Evolutionary conservation across 2,888 invertebrate genomes (phyloP).

Genomic region (Melipona bicolor): DNA sequence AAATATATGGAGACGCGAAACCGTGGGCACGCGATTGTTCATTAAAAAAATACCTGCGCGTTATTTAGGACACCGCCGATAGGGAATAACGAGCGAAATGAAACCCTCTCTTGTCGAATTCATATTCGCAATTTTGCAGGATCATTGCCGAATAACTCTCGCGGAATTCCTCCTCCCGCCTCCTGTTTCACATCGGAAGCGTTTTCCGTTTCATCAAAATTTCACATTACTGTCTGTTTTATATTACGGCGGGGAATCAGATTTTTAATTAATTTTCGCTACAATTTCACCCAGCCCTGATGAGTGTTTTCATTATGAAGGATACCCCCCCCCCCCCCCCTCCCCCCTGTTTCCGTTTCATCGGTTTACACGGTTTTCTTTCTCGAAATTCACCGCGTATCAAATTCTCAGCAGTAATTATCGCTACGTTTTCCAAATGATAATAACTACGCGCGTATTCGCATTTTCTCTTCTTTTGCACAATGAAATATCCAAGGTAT

Average conservation of each 20-base stretch:
- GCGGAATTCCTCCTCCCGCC: not conserved
- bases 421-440: not conserved
- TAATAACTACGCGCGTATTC: not conserved
- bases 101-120: conserved; percentile 9
- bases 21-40: not conserved
- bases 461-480: too few species aligned
- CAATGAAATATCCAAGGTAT: too few species aligned
- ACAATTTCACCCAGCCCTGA: conserved; percentile 1
- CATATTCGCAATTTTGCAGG: not conserved
- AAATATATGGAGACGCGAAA: not conserved
- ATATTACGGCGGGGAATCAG: not conserved
- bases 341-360: not conserved
- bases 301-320: not conserved
- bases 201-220: conserved; percentile 18
- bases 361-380: too few species aligned
- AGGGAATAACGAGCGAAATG: conserved; percentile 10
- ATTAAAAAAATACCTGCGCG: not conserved
- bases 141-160: conserved; percentile 1
- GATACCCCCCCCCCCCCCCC: not conserved
- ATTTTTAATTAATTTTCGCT: conserved; percentile 23
- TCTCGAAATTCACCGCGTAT: not conserved
- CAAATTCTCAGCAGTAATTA: not conserved
- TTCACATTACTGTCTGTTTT: not conserved
- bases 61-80: not conserved
- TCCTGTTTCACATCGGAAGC: not conserved